Conservation (phyloP, 2,113 vertebrate genomes). For the Potamarius usumacintae region DNA sequence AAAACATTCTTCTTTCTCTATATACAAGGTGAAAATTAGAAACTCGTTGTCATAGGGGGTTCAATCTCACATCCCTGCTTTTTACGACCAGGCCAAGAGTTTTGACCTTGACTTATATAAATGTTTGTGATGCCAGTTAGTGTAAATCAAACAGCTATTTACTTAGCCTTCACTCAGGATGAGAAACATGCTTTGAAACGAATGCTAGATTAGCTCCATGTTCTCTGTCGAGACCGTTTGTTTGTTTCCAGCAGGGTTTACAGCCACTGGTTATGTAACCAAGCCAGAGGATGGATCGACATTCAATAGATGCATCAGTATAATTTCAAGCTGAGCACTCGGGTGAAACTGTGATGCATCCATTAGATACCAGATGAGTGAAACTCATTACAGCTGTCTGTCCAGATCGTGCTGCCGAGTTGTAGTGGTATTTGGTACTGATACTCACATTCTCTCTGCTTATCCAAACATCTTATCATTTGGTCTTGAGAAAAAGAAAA, state of each 20-base stretch:
- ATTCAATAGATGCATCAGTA: background rate
- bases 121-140: background rate
- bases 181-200: background rate
- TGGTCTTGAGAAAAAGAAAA: background rate
- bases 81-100: background rate
- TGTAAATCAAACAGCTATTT: slow-evolving; percentile 38
- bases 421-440: background rate
- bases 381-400: slow-evolving; percentile 5
- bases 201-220: background rate
- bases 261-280: background rate
- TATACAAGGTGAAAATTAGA: background rate
- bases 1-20: slow-evolving; percentile 10
- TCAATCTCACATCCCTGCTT: background rate
- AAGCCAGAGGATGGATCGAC: background rate
- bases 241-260: background rate
- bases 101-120: background rate
- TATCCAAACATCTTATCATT: slow-evolving; percentile 1
- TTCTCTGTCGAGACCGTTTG: background rate
- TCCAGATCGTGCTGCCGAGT: background rate
- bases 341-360: slow-evolving; percentile 17
- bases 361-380: background rate
- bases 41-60: background rate
- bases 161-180: slow-evolving; percentile 1
- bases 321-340: background rate
- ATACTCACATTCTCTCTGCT: slow-evolving; percentile 18